Evolutionary conservation across 2,888 invertebrate species (phyloP), one percentile per base, ranked within the genome.

Genomic region (Aelia acuminata): DNA sequence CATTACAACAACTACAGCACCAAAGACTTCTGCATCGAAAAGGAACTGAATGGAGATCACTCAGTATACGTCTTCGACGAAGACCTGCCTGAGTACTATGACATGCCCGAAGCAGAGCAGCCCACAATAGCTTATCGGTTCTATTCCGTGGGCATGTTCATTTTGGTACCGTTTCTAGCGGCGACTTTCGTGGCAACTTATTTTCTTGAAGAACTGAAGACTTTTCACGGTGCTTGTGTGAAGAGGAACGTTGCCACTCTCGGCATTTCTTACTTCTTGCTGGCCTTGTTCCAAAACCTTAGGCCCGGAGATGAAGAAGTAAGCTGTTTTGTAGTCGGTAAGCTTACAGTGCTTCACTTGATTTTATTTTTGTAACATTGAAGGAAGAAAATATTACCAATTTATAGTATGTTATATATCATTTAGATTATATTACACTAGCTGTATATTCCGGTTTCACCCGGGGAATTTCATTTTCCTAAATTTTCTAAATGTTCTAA

Each of bases 141-240:
- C 3, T 90, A 91, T 53, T 90, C 90, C 0, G 87, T 90, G 20
- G 94, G 93, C 89, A 91, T 94, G 90, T 91, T 93, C 90, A 92
- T 93, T 91, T 94, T 94, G 22, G 93, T 94, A 15, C 93, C 94
- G 20, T 94, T 94, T 90, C 92, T 94, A 22, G 89, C 94, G 88
- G 93, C 93, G 39, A 94, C 94, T 7, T 93, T 93, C 0, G 91
- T 92, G 84, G 92, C 93, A 15, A 94, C 94, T 91, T 91, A 92
- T 2, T 92, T 92, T 89, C 94, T 94, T 43, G 93, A 92, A 15
- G 93, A 93, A 90, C 91, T 95, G 20, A 92, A 93, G 89, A 94
- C 94, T 90, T 90, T 92, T 11, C 92, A 92, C 63, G 92, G 92
- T 8, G 91, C 91, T 48, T 90, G 91, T 35, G 90, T 92, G 39